phyloP scores from a whole-genome alignment of 2,797 vertebrate genomes.

The Poecilia velifera region DNA sequence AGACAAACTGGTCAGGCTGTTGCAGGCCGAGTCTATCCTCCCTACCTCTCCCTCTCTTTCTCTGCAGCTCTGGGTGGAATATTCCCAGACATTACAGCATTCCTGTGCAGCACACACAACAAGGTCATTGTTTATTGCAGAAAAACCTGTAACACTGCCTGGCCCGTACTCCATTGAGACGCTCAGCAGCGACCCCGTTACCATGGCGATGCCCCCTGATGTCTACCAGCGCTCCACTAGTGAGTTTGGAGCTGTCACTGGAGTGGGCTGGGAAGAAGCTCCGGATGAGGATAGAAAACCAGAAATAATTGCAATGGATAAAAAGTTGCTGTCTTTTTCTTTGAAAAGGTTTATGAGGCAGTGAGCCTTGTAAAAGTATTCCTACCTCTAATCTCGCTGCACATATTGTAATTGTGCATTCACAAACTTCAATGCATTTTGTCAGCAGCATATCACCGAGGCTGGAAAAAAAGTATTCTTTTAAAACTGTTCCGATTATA shows the following conservation, averaged over 20 bases:
- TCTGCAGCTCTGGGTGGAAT: slow-evolving; percentile 72
- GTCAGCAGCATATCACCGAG: background rate
- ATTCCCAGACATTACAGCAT: slow-evolving; percentile 85
- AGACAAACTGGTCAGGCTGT: slow-evolving; percentile 53
- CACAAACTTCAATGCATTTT: background rate
- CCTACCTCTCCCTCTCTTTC: slow-evolving; percentile 11
- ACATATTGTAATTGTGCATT: background rate
- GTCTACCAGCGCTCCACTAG: slow-evolving; percentile 61
- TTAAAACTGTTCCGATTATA: background rate
- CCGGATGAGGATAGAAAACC: slow-evolving; percentile 3
- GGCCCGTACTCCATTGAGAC: slow-evolving; percentile 77
- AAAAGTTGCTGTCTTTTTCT: background rate
- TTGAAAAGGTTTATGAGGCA: background rate
- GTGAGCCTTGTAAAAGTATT: background rate
- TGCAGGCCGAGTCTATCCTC: slow-evolving; percentile 37
- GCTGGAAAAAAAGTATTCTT: background rate
- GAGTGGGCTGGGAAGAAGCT: slow-evolving; percentile 12
- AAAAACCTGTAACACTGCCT: slow-evolving; percentile 86
- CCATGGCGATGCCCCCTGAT: slow-evolving; percentile 76
- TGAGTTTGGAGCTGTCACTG: slow-evolving; percentile 57
- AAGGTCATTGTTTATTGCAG: slow-evolving; percentile 87
- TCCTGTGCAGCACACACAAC: slow-evolving; percentile 86
- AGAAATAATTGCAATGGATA: background rate
- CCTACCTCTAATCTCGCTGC: background rate
- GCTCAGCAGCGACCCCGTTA: slow-evolving; percentile 75